Evolutionary conservation across 2,113 vertebrate genomes (phyloP).

Genomic region (Myotis lucifugus): DNA sequence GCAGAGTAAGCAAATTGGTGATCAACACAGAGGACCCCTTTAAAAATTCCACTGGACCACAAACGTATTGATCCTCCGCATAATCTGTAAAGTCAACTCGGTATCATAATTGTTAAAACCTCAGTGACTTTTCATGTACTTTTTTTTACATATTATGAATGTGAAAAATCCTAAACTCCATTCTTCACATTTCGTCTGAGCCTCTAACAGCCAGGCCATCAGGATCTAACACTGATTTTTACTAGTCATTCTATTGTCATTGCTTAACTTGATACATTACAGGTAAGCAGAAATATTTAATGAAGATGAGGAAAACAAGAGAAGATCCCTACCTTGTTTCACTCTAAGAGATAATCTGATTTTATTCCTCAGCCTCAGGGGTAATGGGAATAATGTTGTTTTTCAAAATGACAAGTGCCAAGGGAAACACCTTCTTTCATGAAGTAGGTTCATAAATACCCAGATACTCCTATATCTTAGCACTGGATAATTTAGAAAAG

Average conservation of each 20-base stretch:
- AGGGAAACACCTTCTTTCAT: background rate
- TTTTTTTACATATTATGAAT: background rate
- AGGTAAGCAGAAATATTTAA: background rate
- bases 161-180: background rate
- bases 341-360: background rate
- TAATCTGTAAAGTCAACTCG: background rate
- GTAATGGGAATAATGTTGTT: background rate
- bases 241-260: background rate
- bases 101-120: background rate
- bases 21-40: background rate
- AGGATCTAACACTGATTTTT: background rate
- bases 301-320: background rate
- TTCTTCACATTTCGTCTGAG: background rate
- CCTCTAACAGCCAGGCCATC: background rate
- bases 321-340: background rate
- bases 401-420: background rate
- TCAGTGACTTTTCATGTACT: background rate
- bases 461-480: background rate
- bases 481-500: background rate
- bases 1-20: constrained; percentile 87
- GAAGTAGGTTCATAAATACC: background rate
- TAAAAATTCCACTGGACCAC: background rate
- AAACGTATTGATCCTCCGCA: background rate
- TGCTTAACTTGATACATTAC: background rate
- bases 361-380: background rate